Evolutionary conservation across 2,113 vertebrate species (phyloP), one percentile per base, ranked within the genome.

Genomic region (Peromyscus maniculatus): DNA sequence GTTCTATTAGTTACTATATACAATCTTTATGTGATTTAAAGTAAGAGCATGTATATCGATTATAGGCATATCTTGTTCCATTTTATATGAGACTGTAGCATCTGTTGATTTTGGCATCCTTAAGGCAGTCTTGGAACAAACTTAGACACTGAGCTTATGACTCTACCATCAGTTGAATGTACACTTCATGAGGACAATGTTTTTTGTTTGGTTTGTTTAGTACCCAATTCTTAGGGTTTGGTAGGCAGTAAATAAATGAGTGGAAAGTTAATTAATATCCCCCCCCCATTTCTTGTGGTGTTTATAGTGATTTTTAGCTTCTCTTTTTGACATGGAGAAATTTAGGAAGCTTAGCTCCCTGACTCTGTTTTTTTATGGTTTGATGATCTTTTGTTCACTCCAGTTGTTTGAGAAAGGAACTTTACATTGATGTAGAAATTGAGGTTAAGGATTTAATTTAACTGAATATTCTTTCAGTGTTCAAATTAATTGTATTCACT

Each of bases 361-460:
- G 67, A 78, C 62, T 78, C 19, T 92, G 84, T 77, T 93, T 95
- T 52, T 96, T 95, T 90, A 36, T 92, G 84, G 21, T 74, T 92
- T 64, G 66, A 46, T 88, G n/a, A 94, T 10, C 15, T 87, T 39
- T n/a, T 46, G 49, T 57, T 93, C 55, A 43, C 36, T n/a, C 22
- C 49, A 13, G 26, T 96, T 80, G 26, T 87, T 74, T 86, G 57
- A 89, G 80, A 96, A 96, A 92, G 24, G 31, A 90, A 64, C 80
- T 92, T 93, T 97, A 93, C 55, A 79, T 71, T 86, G 78, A 77
- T 57, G 55, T 43, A 72, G 83, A 97, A 92, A 92, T 96, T 87
- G 74, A 96, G 52, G 64, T 92, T 92, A 95, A 93, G 69, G 80
- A 75, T 96, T 95, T 93, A 97, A 55, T 89, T 95, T 74, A 39